A percentile compares a stretch with the other conserved stretches of the same genome.
phyloP scores from a whole-genome alignment of 2,113 vertebrate genomes.

The Burhinus bistriatus region DNA sequence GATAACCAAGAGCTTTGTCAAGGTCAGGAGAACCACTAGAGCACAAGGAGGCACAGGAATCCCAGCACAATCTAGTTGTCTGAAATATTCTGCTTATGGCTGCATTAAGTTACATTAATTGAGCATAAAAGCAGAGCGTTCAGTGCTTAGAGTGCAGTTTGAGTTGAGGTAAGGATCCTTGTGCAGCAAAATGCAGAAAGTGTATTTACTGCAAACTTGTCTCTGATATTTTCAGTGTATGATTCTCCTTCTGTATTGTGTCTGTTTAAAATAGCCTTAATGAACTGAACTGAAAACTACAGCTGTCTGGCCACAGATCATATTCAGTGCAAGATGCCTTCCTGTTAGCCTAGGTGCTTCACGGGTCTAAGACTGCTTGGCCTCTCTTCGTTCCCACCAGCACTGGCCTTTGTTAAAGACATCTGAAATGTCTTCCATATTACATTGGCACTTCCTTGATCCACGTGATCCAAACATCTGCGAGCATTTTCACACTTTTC shows the following conservation, averaged over 20 bases:
- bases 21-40: conserved; percentile 29
- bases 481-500: background rate
- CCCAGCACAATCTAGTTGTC: background rate
- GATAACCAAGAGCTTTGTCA: conserved; percentile 15
- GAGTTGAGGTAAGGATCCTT: background rate
- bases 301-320: background rate
- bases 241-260: background rate
- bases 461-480: background rate
- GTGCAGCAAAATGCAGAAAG: background rate
- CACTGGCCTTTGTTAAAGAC: background rate
- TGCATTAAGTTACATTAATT: conserved; percentile 23
- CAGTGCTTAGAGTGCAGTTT: background rate
- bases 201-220: background rate
- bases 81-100: conserved; percentile 28
- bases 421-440: background rate
- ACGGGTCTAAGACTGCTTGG: background rate
- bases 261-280: background rate
- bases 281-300: background rate
- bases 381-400: background rate
- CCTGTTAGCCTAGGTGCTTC: background rate
- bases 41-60: conserved; percentile 17
- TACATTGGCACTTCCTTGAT: background rate
- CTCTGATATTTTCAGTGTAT: background rate
- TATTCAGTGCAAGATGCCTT: background rate
- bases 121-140: background rate